Evolutionary conservation across 2,113 vertebrate species (phyloP).

Genomic region (Opisthocomus hoazin): DNA sequence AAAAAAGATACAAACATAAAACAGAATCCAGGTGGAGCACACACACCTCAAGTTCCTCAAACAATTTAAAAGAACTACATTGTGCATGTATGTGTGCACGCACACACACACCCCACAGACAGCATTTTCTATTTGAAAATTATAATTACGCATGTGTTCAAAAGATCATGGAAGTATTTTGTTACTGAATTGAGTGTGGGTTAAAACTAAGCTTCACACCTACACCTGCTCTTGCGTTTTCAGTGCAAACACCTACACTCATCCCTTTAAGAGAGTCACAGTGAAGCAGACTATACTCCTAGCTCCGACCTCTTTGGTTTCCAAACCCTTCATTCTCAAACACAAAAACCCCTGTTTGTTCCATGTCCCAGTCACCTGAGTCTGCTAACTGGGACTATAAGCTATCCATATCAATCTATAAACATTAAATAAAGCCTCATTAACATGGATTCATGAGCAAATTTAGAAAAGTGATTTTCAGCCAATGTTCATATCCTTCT

Average conservation of each 20-base stretch:
- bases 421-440: background rate
- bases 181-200: background rate
- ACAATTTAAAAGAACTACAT: background rate
- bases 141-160: background rate
- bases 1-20: background rate
- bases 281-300: background rate
- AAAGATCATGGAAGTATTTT: background rate
- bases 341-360: background rate
- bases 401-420: background rate
- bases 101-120: background rate
- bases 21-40: background rate
- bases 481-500: background rate
- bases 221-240: background rate
- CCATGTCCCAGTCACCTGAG: background rate
- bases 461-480: background rate
- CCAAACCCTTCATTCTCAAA: background rate
- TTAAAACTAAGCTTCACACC: background rate
- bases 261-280: background rate
- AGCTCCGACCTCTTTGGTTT: background rate
- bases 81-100: accelerated
- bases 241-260: background rate
- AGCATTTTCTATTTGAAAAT: background rate
- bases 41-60: background rate
- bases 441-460: too few species aligned
- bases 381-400: background rate